These are phyloP conservation scores for Chaetura pelagica DNA, from an alignment of 2,113 vertebrate genomes.

Conservation along the genomic window DNA sequence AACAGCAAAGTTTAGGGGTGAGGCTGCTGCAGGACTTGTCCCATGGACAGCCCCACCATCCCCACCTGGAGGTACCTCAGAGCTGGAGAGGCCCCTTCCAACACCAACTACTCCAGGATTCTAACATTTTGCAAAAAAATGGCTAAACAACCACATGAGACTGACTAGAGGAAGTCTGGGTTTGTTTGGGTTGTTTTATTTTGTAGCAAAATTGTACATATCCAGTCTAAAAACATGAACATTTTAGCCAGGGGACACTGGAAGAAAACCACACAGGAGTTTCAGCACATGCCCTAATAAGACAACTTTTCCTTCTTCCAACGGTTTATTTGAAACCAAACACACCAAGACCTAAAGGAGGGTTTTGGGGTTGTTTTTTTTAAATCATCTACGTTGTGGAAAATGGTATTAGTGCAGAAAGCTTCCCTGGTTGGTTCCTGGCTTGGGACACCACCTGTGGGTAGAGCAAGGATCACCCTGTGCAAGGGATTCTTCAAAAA, in stretches of 20 bases:
- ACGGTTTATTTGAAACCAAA: neutral
- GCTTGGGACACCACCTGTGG: neutral
- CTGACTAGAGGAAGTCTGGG: neutral
- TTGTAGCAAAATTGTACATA: conserved; percentile 69
- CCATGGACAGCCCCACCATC: too few relatives aligned
- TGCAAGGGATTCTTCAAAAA: neutral
- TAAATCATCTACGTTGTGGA: neutral
- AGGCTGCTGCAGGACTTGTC: too few relatives aligned
- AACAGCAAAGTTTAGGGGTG: too few relatives aligned
- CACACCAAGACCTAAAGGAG: neutral
- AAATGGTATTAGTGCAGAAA: neutral
- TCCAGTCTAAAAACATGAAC: conserved; percentile 51
- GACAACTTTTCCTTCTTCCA: conserved; percentile 18
- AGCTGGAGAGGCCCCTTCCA: too few relatives aligned
- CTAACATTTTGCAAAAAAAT: too few relatives aligned
- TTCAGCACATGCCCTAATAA: neutral
- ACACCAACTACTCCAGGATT: too few relatives aligned
- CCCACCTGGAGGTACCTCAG: too few relatives aligned
- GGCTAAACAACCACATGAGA: neutral
- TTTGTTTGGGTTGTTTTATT: conserved; percentile 6
- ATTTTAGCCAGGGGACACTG: conserved; percentile 38
- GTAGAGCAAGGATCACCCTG: fast-evolving
- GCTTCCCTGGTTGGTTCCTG: neutral
- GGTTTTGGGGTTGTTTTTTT: neutral
- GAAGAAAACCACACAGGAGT: conserved; percentile 42